Evolutionary conservation across 1,140 invertebrate genomes (phyloP).

Genomic region (honey bee (Apis mellifera)): DNA sequence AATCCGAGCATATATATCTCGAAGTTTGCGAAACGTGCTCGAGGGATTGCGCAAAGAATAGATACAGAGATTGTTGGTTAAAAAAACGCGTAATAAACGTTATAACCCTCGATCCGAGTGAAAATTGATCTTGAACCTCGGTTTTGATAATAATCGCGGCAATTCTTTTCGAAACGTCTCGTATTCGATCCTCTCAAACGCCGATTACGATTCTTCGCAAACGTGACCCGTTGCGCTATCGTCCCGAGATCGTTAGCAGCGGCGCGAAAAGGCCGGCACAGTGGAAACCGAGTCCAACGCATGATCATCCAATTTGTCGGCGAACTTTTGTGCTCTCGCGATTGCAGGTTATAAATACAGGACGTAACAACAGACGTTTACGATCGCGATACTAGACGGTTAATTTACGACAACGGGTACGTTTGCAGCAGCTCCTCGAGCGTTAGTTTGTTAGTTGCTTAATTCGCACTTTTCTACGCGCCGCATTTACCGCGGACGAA

Average conservation of each 20-base stretch:
- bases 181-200: not conserved
- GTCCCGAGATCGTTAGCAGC: constrained; percentile 21
- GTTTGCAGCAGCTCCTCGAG: not conserved
- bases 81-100: too few relatives aligned
- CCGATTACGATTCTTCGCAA: not conserved
- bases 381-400: constrained; percentile 40
- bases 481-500: too few relatives aligned
- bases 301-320: constrained; percentile 60
- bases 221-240: not conserved
- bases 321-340: constrained; percentile 51
- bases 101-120: not conserved
- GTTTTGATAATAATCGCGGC: not conserved
- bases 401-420: constrained; percentile 50
- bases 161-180: not conserved
- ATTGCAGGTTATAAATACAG: constrained; percentile 58
- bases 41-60: not conserved
- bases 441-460: not conserved
- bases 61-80: not conserved
- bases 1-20: not conserved
- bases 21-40: not conserved
- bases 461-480: not conserved
- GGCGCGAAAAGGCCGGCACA: not conserved
- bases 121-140: not conserved
- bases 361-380: constrained; percentile 56
- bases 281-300: constrained; percentile 39